Evolutionary conservation across 2,113 vertebrate species (phyloP).

Genomic region (Lampris megalopsis): DNA sequence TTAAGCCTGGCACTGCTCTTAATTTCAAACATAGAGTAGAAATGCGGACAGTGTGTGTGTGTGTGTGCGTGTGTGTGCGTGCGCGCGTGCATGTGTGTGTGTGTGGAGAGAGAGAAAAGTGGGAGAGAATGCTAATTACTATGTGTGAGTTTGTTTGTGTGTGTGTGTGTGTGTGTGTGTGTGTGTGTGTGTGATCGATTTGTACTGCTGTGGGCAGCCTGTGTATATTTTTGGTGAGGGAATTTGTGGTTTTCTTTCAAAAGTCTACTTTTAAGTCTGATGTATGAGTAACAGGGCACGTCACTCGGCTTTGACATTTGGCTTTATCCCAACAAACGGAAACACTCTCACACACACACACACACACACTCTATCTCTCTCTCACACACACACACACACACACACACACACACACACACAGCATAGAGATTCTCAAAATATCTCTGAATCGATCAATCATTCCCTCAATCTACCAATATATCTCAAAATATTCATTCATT

Average conservation of each 20-base stretch:
- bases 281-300: no score
- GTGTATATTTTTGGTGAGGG: slow-evolving; percentile 35
- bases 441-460: no score
- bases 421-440: neutral
- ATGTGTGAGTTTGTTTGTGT: neutral
- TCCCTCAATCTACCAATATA: no score
- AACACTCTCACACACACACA: neutral
- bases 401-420: neutral
- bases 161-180: neutral
- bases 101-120: neutral
- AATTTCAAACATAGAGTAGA: slow-evolving; percentile 58
- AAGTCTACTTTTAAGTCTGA: no score
- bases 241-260: no score
- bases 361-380: neutral
- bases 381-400: no score
- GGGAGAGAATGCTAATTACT: no score
- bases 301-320: no score
- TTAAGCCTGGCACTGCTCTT: slow-evolving; percentile 63
- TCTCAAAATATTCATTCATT: no score
- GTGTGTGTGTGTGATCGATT: slow-evolving; percentile 23
- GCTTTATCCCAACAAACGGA: no score
- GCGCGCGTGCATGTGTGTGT: neutral
- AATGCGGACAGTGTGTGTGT: slow-evolving; percentile 28
- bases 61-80: neutral
- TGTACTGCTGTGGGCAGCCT: slow-evolving; percentile 6